Base-by-base conservation (phyloP, 2,888 invertebrate genomes). In the Gisinianus flammeolus region DNA sequence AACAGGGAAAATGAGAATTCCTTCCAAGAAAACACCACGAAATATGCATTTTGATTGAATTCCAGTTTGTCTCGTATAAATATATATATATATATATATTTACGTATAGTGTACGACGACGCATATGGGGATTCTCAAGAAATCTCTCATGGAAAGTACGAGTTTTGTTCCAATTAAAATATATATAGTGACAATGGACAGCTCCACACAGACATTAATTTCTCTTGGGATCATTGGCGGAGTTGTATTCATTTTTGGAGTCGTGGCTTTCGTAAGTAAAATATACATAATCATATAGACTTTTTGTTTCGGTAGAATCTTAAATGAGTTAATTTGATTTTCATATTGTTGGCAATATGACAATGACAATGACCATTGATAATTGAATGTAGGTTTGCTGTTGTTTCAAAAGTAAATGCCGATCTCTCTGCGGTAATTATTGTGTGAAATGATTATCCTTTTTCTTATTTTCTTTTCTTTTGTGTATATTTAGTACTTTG, bases 161-260 rank as follows among this genome's bases (percentile, higher is more conserved):
- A n/a, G n/a, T n/a, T n/a, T n/a, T n/a, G n/a, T n/a, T n/a, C n/a
- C n/a, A n/a, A n/a, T n/a, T n/a, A n/a, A n/a, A n/a, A n/a, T n/a
- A n/a, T n/a, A n/a, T n/a, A n/a, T n/a, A n/a, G n/a, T n/a, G n/a
- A 67, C 30, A 31, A 31, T n/a, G 67, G 31, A 31, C 31, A 31
- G 3, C 10, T n/a, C n/a, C 12, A 67, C n/a, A 2, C 26, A 70
- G 26, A 70, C 26, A 22, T 22, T 54, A 2, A 56, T 71, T n/a
- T 71, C 56, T 5, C n/a, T 71, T 31, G 26, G 16, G n/a, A 71
- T 71, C 22, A 56, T 71, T 71, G 71, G 71, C 16, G 71, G 56
- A n/a, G 30, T 71, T 26, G 22, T 56, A 1, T 22, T 19, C 2
- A 5, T 71, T 19, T 71, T 71, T 30, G 71, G 56, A 26, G 28